phyloP scores from a whole-genome alignment of 2,113 vertebrate genomes.

The Sinocyclocheilus anophthalmus region DNA sequence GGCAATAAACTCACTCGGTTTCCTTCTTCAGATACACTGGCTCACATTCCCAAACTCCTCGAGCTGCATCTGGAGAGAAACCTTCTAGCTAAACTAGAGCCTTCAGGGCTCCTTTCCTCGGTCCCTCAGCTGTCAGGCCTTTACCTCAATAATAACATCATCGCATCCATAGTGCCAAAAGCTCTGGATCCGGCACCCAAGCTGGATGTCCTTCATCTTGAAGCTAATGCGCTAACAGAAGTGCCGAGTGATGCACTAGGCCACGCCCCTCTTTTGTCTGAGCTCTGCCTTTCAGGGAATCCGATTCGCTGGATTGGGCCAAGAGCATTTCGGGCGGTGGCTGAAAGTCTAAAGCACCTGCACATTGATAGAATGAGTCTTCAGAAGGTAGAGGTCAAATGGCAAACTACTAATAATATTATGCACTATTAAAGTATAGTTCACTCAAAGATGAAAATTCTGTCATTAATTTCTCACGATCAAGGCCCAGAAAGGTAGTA shows the following conservation, averaged over 20 bases:
- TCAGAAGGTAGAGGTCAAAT: slow-evolving; percentile 72
- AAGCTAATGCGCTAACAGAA: slow-evolving; percentile 78
- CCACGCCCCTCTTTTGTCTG: slow-evolving; percentile 70
- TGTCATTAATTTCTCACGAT: background rate
- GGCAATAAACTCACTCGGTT: slow-evolving; percentile 78
- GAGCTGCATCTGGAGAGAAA: slow-evolving; percentile 88
- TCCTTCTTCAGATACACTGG: slow-evolving; percentile 69
- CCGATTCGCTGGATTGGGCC: slow-evolving; percentile 71
- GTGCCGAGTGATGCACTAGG: slow-evolving; percentile 77
- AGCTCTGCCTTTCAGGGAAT: slow-evolving; percentile 85
- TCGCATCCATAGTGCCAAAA: slow-evolving; percentile 64
- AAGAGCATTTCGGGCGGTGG: slow-evolving; percentile 72
- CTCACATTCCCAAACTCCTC: slow-evolving; percentile 78
- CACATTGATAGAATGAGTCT: slow-evolving; percentile 81
- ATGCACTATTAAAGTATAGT: background rate
- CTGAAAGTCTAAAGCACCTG: slow-evolving; percentile 81
- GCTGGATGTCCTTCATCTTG: slow-evolving; percentile 83
- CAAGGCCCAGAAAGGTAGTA: background rate
- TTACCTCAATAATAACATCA: slow-evolving; percentile 79
- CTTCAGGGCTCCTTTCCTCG: slow-evolving; percentile 69
- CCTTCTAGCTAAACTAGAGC: slow-evolving; percentile 69
- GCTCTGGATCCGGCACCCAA: slow-evolving; percentile 72
- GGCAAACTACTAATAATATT: background rate
- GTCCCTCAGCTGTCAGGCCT: slow-evolving; percentile 76
- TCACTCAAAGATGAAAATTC: background rate